Evolutionary conservation across 2,113 vertebrate genomes (phyloP), one percentile per base, ranked within the genome.

Genomic region (Sinocyclocheilus grahami): DNA sequence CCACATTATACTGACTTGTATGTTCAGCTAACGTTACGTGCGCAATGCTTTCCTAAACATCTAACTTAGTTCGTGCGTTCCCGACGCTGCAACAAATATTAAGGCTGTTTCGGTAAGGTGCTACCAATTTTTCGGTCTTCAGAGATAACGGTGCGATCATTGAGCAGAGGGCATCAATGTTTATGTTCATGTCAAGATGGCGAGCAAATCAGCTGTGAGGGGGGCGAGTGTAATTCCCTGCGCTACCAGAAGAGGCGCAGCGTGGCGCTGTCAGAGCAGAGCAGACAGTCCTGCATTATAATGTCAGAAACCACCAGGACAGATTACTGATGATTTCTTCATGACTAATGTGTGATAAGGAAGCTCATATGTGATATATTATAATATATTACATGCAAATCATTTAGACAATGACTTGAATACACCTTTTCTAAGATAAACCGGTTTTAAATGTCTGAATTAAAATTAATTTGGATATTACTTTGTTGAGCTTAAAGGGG

Each of bases 111-210:
- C 51, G 42, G 42, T 69, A 37, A 20, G 4, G 27, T 53, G 65
- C 10, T 55, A 48, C 9, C 67, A 33, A 39, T 55, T 72, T 60
- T 51, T 18, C 37, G n/a, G 37, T 82, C 5, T 72, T 53, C 13
- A 14, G 42, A 33, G 81, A 33, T 55, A 37, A 83, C 58, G 27
- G 5, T n/a, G 51, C 65, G 46, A 55, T 71, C 46, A 83, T 53
- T 53, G 67, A 71, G 27, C 81, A 62, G 71, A 69, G 48, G 4
- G 8, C 84, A 82, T 63, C 53, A 67, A 51, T 95, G 94, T 95
- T 95, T 95, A 94, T 91, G 90, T 94, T 91, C 84, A 62, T 84
- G 90, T 86, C 91, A 95, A 95, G 92, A 95, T 95, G 95, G 95
- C 95, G 94, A 89, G 91, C 24, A 89, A 81, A 91, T 92, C 94